Conservation (phyloP, 1,140 invertebrate genomes). For the Steinernema feltiae region DNA sequence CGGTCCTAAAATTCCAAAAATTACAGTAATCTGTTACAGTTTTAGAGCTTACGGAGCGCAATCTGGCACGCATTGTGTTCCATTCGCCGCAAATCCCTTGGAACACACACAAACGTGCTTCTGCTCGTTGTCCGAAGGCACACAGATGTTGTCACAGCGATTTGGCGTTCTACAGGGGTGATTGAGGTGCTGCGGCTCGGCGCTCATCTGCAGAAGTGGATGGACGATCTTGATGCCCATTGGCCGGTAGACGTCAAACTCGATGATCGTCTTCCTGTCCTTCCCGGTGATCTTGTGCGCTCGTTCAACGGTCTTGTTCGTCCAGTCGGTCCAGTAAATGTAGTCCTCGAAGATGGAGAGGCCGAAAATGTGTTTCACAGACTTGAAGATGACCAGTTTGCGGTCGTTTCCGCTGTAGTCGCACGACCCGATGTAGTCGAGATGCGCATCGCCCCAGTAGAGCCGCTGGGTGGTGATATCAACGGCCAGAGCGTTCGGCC, state of each 20-base stretch:
- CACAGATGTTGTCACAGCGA: slow-evolving; percentile 27
- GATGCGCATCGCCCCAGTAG: slow-evolving; percentile 51
- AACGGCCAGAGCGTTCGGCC: slow-evolving; percentile 65
- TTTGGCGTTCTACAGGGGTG: slow-evolving; percentile 21
- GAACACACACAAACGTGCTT: slow-evolving; percentile 22
- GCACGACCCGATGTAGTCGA: slow-evolving; percentile 66
- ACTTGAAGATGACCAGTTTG: slow-evolving; percentile 24
- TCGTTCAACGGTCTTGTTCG: slow-evolving; percentile 32
- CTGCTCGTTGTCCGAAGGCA: slow-evolving; percentile 1
- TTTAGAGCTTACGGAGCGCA: slow-evolving; percentile 24
- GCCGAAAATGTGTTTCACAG: slow-evolving; percentile 33
- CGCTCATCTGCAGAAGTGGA: slow-evolving; percentile 17
- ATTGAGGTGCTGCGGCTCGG: background rate
- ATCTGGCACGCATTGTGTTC: slow-evolving; percentile 23
- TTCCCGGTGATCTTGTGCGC: slow-evolving; percentile 27
- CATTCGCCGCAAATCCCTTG: slow-evolving; percentile 20
- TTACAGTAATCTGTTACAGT: background rate
- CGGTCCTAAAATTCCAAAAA: background rate
- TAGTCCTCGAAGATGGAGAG: slow-evolving; percentile 39
- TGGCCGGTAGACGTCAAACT: slow-evolving; percentile 17
- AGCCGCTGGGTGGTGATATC: slow-evolving; percentile 59
- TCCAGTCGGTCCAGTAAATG: slow-evolving; percentile 44
- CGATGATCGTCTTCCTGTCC: slow-evolving; percentile 18
- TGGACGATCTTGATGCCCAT: slow-evolving; percentile 32
- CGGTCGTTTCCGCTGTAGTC: slow-evolving; percentile 37